phyloP scores from a whole-genome alignment of 1,140 invertebrate genomes.

The Bicyclus anynana region DNA sequence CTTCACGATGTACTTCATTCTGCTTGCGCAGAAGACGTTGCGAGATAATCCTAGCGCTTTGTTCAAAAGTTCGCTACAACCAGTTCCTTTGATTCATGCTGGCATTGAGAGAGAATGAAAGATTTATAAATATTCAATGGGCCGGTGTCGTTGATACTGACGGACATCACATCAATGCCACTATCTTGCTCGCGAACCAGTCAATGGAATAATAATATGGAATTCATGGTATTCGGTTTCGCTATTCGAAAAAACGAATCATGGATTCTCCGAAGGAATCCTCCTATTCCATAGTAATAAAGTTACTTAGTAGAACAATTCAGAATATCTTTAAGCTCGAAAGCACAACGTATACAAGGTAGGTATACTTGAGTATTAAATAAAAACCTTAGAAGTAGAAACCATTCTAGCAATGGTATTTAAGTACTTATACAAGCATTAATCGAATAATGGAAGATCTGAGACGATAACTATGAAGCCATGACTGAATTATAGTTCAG shows the following conservation, averaged over 20 bases:
- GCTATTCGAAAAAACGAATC: neutral
- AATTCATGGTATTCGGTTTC: constrained; percentile 5
- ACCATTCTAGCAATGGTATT: no score
- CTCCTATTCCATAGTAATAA: no score
- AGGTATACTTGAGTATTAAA: no score
- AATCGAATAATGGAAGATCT: no score
- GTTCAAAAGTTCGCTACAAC: constrained; percentile 7
- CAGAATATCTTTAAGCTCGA: no score
- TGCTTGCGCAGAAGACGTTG: neutral
- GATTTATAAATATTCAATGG: constrained; percentile 19
- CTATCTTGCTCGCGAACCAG: neutral
- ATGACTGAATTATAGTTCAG: no score
- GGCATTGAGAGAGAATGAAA: constrained; percentile 20
- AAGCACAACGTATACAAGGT: no score
- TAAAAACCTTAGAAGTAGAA: no score
- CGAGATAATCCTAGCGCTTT: neutral
- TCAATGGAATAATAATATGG: constrained; percentile 14
- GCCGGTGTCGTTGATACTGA: constrained; percentile 4
- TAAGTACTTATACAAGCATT: no score
- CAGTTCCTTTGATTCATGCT: constrained; percentile 14
- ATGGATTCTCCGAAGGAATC: no score
- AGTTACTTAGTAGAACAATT: no score
- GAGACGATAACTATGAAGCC: no score
- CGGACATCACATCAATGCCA: neutral
- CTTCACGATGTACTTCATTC: neutral